Evolutionary conservation across 2,888 invertebrate genomes (phyloP).

Genomic region (Hedychridium roseum): DNA sequence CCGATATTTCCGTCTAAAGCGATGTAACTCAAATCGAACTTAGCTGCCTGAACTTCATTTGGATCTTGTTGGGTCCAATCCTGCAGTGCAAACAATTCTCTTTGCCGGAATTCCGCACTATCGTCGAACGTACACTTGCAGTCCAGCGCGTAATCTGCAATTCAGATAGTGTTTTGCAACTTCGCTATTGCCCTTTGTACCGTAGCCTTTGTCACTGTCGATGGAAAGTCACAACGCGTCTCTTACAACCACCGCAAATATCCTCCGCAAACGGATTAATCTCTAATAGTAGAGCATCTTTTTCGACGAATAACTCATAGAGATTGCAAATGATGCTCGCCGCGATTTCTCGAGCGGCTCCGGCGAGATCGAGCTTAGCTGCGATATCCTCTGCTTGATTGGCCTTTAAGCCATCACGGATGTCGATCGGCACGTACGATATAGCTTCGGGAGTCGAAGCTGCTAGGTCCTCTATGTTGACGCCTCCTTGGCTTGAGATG

Average conservation of each 20-base stretch:
- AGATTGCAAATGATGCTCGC: slow-evolving; percentile 52
- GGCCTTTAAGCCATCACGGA: slow-evolving; percentile 74
- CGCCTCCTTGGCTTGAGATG: slow-evolving; percentile 91
- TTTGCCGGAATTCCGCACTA: slow-evolving; percentile 68
- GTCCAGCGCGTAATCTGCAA: slow-evolving; percentile 68
- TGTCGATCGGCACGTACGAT: slow-evolving; percentile 85
- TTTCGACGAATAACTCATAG: slow-evolving; percentile 67
- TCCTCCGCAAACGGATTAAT: slow-evolving; percentile 70
- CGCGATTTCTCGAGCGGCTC: slow-evolving; percentile 19
- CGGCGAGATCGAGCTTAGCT: slow-evolving; percentile 59
- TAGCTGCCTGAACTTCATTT: slow-evolving; percentile 67
- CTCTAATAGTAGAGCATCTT: slow-evolving; percentile 68
- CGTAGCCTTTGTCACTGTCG: too few species aligned
- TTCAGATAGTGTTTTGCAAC: too few species aligned
- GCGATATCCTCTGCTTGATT: slow-evolving; percentile 76
- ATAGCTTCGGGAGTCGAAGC: slow-evolving; percentile 88
- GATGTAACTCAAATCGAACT: slow-evolving; percentile 68
- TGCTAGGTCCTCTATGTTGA: slow-evolving; percentile 94
- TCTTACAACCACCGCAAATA: slow-evolving; percentile 46
- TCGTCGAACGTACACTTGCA: slow-evolving; percentile 71
- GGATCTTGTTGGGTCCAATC: slow-evolving; percentile 69
- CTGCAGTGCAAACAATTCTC: slow-evolving; percentile 64
- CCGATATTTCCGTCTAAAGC: slow-evolving; percentile 70
- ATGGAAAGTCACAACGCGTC: too few species aligned
- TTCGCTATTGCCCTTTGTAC: too few species aligned